phyloP scores from a whole-genome alignment of 2,888 invertebrate genomes.

The Zaprionus lineosus region DNA sequence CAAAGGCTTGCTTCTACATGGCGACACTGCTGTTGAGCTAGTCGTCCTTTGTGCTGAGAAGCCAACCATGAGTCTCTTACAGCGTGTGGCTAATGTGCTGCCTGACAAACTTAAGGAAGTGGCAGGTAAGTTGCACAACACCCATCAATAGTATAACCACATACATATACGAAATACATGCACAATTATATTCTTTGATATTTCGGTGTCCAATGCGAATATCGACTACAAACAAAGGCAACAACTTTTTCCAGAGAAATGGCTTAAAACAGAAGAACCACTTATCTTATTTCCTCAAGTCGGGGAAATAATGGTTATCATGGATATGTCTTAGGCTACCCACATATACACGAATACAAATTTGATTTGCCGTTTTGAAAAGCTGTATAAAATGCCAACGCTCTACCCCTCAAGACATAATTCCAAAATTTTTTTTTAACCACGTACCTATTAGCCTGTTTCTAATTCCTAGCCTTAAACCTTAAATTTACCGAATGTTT shows the following conservation, averaged over 20 bases:
- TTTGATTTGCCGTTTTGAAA: background rate
- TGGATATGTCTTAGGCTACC: conserved; percentile 56
- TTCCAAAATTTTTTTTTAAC: too few species aligned
- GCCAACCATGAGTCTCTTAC: conserved; percentile 93
- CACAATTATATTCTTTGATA: conserved; percentile 67
- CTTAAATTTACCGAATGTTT: too few species aligned
- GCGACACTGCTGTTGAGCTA: conserved; percentile 94
- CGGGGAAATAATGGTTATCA: conserved; percentile 23
- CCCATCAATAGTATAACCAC: background rate
- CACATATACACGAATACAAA: conserved; percentile 19
- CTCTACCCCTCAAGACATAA: too few species aligned
- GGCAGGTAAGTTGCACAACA: conserved; percentile 84
- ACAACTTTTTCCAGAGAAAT: conserved; percentile 82
- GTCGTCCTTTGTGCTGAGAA: conserved; percentile 97
- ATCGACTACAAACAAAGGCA: conserved; percentile 36
- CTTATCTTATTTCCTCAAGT: conserved; percentile 22
- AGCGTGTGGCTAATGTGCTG: conserved; percentile 92
- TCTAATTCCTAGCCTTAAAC: too few species aligned
- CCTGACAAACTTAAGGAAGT: conserved; percentile 90
- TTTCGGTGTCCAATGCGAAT: conserved; percentile 45
- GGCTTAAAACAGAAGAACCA: conserved; percentile 49
- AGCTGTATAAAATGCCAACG: too few species aligned
- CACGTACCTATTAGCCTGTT: too few species aligned
- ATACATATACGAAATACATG: background rate
- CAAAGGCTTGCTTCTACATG: conserved; percentile 92